Evolutionary conservation across 2,888 invertebrate species (phyloP), one percentile per base, ranked within the genome.

Genomic region (Clusia tigrina): DNA sequence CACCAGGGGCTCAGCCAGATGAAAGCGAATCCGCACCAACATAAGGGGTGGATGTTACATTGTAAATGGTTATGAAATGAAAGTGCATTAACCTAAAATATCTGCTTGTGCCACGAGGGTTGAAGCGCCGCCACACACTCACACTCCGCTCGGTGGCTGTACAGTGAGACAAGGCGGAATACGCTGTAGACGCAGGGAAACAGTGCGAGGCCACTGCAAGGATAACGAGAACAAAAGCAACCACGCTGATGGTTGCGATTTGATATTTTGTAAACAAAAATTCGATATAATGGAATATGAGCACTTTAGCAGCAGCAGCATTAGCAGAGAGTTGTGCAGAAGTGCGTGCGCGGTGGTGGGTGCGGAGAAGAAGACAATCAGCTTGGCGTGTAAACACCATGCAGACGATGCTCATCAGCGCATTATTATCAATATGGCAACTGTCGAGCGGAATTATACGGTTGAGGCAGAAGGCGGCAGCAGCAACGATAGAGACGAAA

Each of bases 181-280:
- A 15, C 9, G 42, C n/a, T 10, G 42, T n/a, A n/a, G n/a, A 42
- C 10, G 42, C n/a, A n/a, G n/a, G 6, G 2, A 42, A 42, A 3
- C 3, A 3, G 3, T 10, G 9, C n/a, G n/a, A 42, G n/a, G 42
- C 3, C 42, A 15, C 6, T 12, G 32, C 3, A 5, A 42, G n/a
- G n/a, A 15, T n/a, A n/a, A n/a, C n/a, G n/a, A n/a, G n/a, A n/a
- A n/a, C n/a, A n/a, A n/a, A n/a, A n/a, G n/a, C n/a, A 9, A 9
- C 32, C 32, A 32, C 12, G 32, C 12, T 32, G 12, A 20, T 20
- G 48, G 48, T 6, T 55, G 51, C 18, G 51, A 61, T 56, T 56
- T 46, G 56, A 56, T 56, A 61, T 61, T 56, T 61, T 56, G 52
- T 56, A 56, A 56, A 56, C 61, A 61, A 37, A 51, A 61, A 48